Conservation (phyloP, 1,140 invertebrate genomes). For the Riptortus pedestris region DNA sequence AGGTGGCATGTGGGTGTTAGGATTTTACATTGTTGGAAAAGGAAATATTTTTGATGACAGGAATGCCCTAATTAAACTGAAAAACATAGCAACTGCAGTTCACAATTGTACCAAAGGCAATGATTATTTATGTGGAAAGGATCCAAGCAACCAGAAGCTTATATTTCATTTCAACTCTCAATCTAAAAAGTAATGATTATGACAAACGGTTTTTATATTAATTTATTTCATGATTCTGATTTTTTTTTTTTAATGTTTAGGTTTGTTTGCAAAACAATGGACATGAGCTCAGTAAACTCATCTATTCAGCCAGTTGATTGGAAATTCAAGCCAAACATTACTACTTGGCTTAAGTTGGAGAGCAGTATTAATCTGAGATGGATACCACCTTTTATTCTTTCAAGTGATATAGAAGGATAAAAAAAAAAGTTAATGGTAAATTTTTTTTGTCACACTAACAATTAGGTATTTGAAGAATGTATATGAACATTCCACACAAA, state of each 20-base stretch:
- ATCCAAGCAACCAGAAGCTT: constrained; percentile 7
- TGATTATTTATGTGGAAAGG: not conserved
- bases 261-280: not conserved
- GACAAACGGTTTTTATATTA: no score
- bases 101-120: constrained; percentile 2
- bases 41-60: constrained; percentile 2
- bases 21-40: not conserved
- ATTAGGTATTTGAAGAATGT: no score
- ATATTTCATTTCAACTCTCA: not conserved
- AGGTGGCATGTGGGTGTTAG: constrained; percentile 4
- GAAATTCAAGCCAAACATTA: not conserved
- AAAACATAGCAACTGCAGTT: not conserved
- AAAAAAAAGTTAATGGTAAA: constrained; percentile 4
- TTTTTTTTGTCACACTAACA: no score
- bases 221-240: no score
- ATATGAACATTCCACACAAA: no score
- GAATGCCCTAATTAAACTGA: not conserved
- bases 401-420: not conserved
- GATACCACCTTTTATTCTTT: not conserved
- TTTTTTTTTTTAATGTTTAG: not conserved
- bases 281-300: not conserved
- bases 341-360: not conserved
- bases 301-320: constrained; percentile 1
- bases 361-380: not conserved
- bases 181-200: constrained; percentile 11